phyloP scores from a whole-genome alignment of 2,888 invertebrate species.

The Coenonympha arcania region DNA sequence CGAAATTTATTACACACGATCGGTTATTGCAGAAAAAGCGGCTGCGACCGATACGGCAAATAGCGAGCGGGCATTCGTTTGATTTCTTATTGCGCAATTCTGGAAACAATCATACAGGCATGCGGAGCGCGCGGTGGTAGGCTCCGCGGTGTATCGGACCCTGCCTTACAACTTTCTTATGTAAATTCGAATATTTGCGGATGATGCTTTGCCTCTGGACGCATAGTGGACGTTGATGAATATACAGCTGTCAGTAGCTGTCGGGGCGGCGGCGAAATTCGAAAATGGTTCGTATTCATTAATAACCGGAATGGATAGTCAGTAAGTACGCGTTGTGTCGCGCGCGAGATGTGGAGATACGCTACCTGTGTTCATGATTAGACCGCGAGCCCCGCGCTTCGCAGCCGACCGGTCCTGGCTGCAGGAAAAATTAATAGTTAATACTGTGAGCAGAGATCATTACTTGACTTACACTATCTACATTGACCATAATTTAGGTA shows the following conservation, averaged over 20 bases:
- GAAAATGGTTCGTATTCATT: slow-evolving; percentile 53
- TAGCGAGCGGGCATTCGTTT: slow-evolving; percentile 37
- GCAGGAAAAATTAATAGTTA: slow-evolving; percentile 4
- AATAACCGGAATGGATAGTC: slow-evolving; percentile 60
- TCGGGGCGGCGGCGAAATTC: slow-evolving; percentile 51
- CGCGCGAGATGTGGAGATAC: slow-evolving; percentile 51
- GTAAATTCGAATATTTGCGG: slow-evolving; percentile 53
- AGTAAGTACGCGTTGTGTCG: too few relatives aligned
- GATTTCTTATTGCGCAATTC: slow-evolving; percentile 44
- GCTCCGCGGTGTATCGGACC: slow-evolving; percentile 13
- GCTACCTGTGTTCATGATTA: slow-evolving; percentile 64
- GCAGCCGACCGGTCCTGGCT: slow-evolving; percentile 13
- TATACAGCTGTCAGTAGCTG: slow-evolving; percentile 61
- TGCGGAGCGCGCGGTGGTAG: slow-evolving; percentile 26
- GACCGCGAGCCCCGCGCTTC: slow-evolving; percentile 26
- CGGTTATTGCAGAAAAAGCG: slow-evolving; percentile 16
- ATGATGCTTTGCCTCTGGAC: slow-evolving; percentile 34
- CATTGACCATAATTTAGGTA: too few relatives aligned
- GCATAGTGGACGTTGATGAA: slow-evolving; percentile 58
- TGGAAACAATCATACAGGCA: slow-evolving; percentile 34
- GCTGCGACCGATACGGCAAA: slow-evolving; percentile 36
- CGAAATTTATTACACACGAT: slow-evolving; percentile 21
- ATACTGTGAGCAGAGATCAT: too few relatives aligned
- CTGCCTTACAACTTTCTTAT: slow-evolving; percentile 32
- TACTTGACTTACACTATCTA: too few relatives aligned